phyloP scores from a whole-genome alignment of 2,888 invertebrate genomes.

The Melangyna quadrimaculata region DNA sequence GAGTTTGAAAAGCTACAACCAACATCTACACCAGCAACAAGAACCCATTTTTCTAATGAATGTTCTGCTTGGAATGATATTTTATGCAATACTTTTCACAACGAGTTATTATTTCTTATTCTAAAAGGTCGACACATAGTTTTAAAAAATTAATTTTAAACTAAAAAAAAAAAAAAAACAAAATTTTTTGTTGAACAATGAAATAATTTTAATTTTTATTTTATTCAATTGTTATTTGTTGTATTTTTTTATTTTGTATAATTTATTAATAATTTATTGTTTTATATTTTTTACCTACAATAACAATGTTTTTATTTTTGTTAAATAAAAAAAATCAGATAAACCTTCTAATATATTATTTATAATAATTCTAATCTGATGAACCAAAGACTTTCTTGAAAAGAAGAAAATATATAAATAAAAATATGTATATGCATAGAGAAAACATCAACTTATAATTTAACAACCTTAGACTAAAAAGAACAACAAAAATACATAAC shows the following conservation, averaged over 20 bases:
- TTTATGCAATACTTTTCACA: conserved; percentile 72
- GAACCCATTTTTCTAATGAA: conserved; percentile 61
- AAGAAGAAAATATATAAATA: conserved; percentile 26
- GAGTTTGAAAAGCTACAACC: conserved; percentile 19
- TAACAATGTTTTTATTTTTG: conserved; percentile 38
- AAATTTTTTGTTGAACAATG: conserved; percentile 60
- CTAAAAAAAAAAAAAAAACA: conserved; percentile 37
- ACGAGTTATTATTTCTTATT: conserved; percentile 78
- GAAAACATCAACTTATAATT: conserved; percentile 36
- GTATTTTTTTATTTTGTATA: conserved; percentile 51
- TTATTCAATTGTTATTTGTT: conserved; percentile 63
- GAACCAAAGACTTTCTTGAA: conserved; percentile 69
- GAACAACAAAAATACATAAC: conserved; percentile 9
- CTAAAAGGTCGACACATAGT: conserved; percentile 69
- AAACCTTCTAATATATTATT: conserved; percentile 51
- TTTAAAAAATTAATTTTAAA: conserved; percentile 32
- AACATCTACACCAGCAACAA: conserved; percentile 3
- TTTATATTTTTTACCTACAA: conserved; percentile 47
- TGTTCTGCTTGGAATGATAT: conserved; percentile 72
- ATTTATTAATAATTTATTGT: conserved; percentile 67
- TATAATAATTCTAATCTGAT: conserved; percentile 67
- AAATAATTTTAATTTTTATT: conserved; percentile 52
- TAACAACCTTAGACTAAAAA: conserved; percentile 61
- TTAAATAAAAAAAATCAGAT: conserved; percentile 20
- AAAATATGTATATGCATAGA: conserved; percentile 8